Percentiles rank a stretch among this genome's conserved stretches.
Conservation (phyloP, 1,140 invertebrate genomes). For the Theocolax elegans region DNA sequence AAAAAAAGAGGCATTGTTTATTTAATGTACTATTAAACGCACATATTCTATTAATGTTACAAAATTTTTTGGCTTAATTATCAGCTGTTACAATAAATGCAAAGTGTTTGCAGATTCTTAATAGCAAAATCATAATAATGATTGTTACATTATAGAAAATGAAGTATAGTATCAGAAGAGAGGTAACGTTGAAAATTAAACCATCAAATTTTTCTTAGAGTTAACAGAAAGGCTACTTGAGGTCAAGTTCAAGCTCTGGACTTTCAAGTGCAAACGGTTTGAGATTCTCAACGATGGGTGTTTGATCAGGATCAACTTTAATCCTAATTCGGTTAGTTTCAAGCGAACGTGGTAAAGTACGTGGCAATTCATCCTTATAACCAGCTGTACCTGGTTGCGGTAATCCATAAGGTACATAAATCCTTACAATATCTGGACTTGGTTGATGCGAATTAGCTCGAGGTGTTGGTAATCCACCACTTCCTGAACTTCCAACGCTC, state of each 20-base stretch:
- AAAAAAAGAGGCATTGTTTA: too few species aligned
- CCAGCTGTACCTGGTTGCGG: constrained; percentile 59
- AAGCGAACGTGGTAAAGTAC: constrained; percentile 63
- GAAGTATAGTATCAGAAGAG: too few species aligned
- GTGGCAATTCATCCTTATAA: constrained; percentile 70
- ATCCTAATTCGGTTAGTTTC: constrained; percentile 71
- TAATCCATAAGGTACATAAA: constrained; percentile 79
- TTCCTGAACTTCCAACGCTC: constrained; percentile 72
- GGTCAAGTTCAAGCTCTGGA: constrained; percentile 67
- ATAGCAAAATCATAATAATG: too few species aligned
- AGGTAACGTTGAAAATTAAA: too few species aligned
- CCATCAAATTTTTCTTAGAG: too few species aligned
- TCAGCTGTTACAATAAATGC: too few species aligned
- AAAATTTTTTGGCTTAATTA: too few species aligned
- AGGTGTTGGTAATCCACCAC: constrained; percentile 75
- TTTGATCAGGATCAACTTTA: constrained; percentile 76
- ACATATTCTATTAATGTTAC: too few species aligned
- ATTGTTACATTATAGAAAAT: too few species aligned
- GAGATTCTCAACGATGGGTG: constrained; percentile 76
- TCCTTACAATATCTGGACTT: constrained; percentile 78
- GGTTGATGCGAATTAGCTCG: constrained; percentile 72
- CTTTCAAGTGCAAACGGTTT: constrained; percentile 70
- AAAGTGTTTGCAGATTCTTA: too few species aligned
- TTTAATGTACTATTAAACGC: too few species aligned
- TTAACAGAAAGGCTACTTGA: constrained; percentile 66